These are phyloP conservation scores for Pyrrhosoma nymphula DNA, from an alignment of 2,888 invertebrate genomes.

Conservation along the genomic window DNA sequence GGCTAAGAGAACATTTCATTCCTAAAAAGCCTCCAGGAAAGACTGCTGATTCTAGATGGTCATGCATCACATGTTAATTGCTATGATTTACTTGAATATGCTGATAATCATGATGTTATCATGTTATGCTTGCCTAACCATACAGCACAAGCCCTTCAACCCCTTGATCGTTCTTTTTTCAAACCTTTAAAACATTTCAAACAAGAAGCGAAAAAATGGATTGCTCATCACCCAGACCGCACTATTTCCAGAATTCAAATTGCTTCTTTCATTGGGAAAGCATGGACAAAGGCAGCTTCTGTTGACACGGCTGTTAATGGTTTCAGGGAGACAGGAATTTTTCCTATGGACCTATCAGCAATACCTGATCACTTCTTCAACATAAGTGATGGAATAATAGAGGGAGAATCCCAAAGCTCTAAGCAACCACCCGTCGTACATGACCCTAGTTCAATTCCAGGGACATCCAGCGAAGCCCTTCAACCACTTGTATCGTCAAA, in stretches of 20 bases:
- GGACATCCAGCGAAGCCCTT: constrained; percentile 1
- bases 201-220: background rate
- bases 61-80: background rate
- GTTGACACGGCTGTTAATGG: constrained; percentile 7
- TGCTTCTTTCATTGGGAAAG: constrained; percentile 25
- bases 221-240: too few relatives aligned
- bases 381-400: background rate
- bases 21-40: constrained; percentile 74
- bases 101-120: constrained; percentile 7
- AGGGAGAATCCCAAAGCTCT: background rate
- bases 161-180: too few relatives aligned
- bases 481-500: background rate
- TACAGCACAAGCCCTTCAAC: too few relatives aligned
- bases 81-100: background rate
- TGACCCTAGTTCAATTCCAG: background rate
- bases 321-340: background rate
- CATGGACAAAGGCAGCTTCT: too few relatives aligned
- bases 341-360: constrained; percentile 30
- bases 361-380: too few relatives aligned
- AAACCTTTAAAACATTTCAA: constrained; percentile 6
- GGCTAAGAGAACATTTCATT: constrained; percentile 74
- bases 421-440: background rate
- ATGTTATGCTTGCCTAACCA: too few relatives aligned
- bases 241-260: background rate
- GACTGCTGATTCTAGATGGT: constrained; percentile 73